Conservation (phyloP, 1,140 invertebrate genomes). For the Platorchestia sp. region DNA sequence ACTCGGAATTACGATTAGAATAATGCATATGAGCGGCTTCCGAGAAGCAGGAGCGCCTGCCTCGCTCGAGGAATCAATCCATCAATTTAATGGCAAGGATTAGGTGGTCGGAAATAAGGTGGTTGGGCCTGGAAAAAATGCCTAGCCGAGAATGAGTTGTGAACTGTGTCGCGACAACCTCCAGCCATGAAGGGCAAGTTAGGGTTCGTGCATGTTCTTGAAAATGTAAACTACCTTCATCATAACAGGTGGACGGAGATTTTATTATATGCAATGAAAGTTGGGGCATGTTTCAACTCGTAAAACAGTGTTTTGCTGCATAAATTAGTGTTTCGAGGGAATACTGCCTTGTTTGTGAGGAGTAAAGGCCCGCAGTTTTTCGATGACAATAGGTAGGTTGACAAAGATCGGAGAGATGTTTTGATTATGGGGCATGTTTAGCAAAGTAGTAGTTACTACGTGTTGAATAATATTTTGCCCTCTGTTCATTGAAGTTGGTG, state of each 20-base stretch:
- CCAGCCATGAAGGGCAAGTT: neutral
- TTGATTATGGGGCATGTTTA: neutral
- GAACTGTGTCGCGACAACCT: slow-evolving; percentile 19
- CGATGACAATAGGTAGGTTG: neutral
- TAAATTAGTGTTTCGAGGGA: neutral
- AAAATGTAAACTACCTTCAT: neutral
- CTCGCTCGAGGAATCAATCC: neutral
- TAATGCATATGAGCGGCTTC: neutral
- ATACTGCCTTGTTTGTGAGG: neutral
- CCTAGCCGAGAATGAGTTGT: slow-evolving; percentile 28
- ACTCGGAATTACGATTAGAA: slow-evolving; percentile 18
- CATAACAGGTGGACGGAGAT: neutral
- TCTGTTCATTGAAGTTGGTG: neutral
- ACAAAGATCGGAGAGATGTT: slow-evolving; percentile 1
- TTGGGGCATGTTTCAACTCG: neutral
- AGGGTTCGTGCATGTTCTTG: neutral
- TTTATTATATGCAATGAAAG: neutral
- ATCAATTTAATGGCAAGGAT: slow-evolving; percentile 38
- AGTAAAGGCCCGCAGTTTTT: neutral
- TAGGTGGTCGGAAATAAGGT: neutral
- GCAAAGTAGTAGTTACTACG: neutral
- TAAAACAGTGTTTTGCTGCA: neutral
- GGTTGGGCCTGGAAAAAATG: neutral
- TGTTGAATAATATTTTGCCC: neutral
- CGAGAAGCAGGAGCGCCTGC: neutral